phyloP scores from a whole-genome alignment of 2,113 vertebrate species.

The Paratilapia polleni region DNA sequence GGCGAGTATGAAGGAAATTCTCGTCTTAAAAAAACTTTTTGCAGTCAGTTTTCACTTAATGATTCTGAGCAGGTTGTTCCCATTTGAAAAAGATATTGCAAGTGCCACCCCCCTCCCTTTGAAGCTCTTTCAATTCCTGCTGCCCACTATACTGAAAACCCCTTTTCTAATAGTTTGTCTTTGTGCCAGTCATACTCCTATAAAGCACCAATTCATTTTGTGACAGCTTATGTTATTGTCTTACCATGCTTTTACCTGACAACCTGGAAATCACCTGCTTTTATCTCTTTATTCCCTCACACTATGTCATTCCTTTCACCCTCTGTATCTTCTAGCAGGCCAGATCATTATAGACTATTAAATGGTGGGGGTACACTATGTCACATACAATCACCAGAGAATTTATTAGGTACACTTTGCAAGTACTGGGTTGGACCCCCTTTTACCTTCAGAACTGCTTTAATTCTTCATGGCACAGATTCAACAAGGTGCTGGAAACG shows the following conservation, averaged over 20 bases:
- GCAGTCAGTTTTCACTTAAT: constrained; percentile 21
- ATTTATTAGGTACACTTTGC: too few relatives aligned
- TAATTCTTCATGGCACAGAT: too few relatives aligned
- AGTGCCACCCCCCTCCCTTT: constrained; percentile 5
- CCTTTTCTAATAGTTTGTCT: constrained; percentile 13
- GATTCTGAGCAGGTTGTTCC: constrained; percentile 25
- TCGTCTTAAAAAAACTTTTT: constrained; percentile 7
- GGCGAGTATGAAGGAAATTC: constrained; percentile 9
- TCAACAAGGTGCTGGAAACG: too few relatives aligned
- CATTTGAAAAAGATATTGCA: constrained; percentile 27
- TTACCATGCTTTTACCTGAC: neutral
- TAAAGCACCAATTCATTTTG: neutral
- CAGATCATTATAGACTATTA: constrained; percentile 1
- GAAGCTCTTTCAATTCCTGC: constrained; percentile 17
- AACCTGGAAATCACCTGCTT: neutral
- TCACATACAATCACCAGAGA: too few relatives aligned
- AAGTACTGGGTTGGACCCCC: too few relatives aligned
- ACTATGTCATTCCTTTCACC: neutral
- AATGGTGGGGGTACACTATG: too few relatives aligned
- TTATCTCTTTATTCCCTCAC: neutral
- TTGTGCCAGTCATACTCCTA: neutral
- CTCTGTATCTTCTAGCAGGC: neutral
- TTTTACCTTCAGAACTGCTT: too few relatives aligned
- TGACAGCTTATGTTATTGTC: neutral
- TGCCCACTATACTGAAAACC: neutral